phyloP scores from a whole-genome alignment of 2,888 invertebrate species.

The Thereva unica region DNA sequence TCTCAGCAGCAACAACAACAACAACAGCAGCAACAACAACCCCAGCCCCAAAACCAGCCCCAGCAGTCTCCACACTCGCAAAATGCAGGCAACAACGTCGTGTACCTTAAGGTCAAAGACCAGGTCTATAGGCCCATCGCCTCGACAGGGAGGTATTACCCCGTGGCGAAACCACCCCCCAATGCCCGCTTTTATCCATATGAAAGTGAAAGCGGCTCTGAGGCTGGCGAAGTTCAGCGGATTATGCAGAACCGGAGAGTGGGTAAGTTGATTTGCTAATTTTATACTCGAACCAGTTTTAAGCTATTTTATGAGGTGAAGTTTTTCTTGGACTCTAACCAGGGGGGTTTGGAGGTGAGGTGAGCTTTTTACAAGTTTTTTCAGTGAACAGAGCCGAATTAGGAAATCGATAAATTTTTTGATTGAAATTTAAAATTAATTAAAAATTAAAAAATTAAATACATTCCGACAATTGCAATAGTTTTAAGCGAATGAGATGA shows the following conservation, averaged over 20 bases:
- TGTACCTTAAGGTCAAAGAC: conserved; percentile 35
- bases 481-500: too few species aligned
- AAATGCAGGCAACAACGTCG: conserved; percentile 10
- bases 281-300: background rate
- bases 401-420: too few species aligned
- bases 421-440: too few species aligned
- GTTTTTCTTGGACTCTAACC: too few species aligned
- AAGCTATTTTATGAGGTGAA: background rate
- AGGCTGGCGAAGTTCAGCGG: conserved; percentile 72
- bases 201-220: conserved; percentile 73
- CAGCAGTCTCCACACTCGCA: background rate
- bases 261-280: conserved; percentile 22
- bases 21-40: conserved; percentile 14
- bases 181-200: conserved; percentile 49
- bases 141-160: conserved; percentile 3
- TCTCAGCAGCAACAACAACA: conserved; percentile 4
- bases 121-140: conserved; percentile 38
- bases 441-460: too few species aligned
- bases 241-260: conserved; percentile 57
- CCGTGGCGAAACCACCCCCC: conserved; percentile 1
- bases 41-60: background rate
- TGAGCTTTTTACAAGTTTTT: too few species aligned
- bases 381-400: too few species aligned
- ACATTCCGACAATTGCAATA: too few species aligned
- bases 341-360: too few species aligned